Evolutionary conservation across 2,888 invertebrate genomes (phyloP).

Genomic region (Yponomeuta sedellus): DNA sequence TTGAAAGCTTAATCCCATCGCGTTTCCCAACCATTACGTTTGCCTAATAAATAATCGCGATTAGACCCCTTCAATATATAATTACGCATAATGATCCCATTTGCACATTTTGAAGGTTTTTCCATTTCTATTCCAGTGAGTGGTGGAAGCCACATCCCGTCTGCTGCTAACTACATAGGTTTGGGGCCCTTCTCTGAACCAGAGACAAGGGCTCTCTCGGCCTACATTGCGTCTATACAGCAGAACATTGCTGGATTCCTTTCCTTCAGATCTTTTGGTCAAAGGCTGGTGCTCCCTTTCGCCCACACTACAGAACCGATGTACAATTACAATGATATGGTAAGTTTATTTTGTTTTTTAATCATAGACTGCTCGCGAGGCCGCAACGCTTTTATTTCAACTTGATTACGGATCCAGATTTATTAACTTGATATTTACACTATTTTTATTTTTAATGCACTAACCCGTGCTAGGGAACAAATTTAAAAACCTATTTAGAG

Average conservation of each 20-base stretch:
- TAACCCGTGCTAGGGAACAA: no score
- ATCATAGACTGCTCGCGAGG: not conserved
- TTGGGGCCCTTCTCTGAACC: slow-evolving; percentile 74
- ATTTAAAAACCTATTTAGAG: no score
- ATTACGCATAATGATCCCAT: no score
- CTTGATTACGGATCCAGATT: no score
- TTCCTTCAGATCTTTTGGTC: slow-evolving; percentile 80
- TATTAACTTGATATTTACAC: no score
- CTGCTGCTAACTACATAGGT: slow-evolving; percentile 67
- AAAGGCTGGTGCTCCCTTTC: slow-evolving; percentile 76
- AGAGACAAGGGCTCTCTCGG: slow-evolving; percentile 64
- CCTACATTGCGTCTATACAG: slow-evolving; percentile 57
- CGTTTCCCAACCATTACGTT: no score
- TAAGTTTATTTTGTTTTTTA: slow-evolving; percentile 26
- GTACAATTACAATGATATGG: slow-evolving; percentile 66
- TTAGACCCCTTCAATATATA: no score
- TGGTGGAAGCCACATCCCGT: slow-evolving; percentile 59
- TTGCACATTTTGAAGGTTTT: no score
- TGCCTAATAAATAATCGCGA: no score
- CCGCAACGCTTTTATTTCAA: no score
- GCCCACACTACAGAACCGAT: slow-evolving; percentile 62
- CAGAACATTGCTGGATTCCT: slow-evolving; percentile 69
- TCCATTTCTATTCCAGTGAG: slow-evolving; percentile 42
- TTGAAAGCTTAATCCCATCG: no score
- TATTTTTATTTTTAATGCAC: no score